phyloP scores from a whole-genome alignment of 2,888 invertebrate genomes.

The Odontocerum albicorne region DNA sequence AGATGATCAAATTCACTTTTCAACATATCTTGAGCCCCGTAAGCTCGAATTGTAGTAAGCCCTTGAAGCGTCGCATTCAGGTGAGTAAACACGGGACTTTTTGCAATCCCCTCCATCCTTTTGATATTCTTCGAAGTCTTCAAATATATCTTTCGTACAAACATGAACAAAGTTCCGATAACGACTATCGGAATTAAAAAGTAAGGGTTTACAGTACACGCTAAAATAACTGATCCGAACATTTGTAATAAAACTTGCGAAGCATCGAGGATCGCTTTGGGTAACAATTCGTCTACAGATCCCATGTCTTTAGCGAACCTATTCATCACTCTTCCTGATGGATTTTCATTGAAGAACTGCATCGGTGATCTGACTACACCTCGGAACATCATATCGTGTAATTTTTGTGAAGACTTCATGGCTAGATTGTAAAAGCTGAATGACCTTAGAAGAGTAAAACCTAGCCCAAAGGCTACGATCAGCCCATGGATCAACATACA shows the following conservation, averaged over 20 bases:
- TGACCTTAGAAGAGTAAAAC: constrained; percentile 54
- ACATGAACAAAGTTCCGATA: constrained; percentile 59
- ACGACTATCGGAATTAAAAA: constrained; percentile 61
- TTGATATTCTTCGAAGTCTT: constrained; percentile 71
- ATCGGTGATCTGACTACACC: constrained; percentile 51
- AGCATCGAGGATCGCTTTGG: constrained; percentile 69
- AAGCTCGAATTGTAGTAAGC: constrained; percentile 74
- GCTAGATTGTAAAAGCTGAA: constrained; percentile 57
- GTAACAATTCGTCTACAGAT: constrained; percentile 75
- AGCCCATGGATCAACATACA: constrained; percentile 55
- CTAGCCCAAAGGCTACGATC: constrained; percentile 47
- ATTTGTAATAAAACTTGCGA: constrained; percentile 55
- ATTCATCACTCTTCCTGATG: constrained; percentile 74
- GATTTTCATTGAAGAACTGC: constrained; percentile 83
- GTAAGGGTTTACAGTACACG: constrained; percentile 60
- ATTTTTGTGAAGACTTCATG: constrained; percentile 56
- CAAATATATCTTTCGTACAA: constrained; percentile 64
- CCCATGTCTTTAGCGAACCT: constrained; percentile 87
- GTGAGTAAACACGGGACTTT: constrained; percentile 83
- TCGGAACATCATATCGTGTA: constrained; percentile 63
- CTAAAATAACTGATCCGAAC: constrained; percentile 61
- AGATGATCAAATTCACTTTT: constrained; percentile 61
- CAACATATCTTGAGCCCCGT: constrained; percentile 66
- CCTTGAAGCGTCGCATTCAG: constrained; percentile 79
- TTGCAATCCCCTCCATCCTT: constrained; percentile 65